phyloP scores from a whole-genome alignment of 2,888 invertebrate species.

The Apoderus coryli region DNA sequence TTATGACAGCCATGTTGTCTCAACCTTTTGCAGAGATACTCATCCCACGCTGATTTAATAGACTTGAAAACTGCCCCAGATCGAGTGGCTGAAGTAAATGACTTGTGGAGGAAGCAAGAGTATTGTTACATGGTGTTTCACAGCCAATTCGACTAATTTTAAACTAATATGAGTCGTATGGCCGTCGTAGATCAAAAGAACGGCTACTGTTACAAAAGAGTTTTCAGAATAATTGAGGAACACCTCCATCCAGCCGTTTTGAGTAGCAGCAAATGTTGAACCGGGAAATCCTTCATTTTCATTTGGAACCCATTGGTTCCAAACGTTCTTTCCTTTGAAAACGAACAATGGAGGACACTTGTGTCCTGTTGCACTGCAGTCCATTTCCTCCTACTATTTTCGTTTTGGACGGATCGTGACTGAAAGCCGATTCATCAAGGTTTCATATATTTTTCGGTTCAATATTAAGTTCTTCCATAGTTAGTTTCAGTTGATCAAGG shows the following conservation, averaged over 20 bases:
- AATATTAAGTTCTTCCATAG: slow-evolving; percentile 1
- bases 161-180: slow-evolving; percentile 3
- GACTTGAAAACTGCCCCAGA: slow-evolving; percentile 3
- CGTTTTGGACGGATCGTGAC: slow-evolving; percentile 1
- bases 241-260: slow-evolving; percentile 3
- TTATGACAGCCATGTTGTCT: slow-evolving; percentile 1
- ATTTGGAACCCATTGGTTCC: slow-evolving; percentile 2
- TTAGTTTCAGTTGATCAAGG: too few species aligned
- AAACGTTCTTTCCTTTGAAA: slow-evolving; percentile 2
- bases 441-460: background rate
- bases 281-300: slow-evolving; percentile 3
- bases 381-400: slow-evolving; percentile 2
- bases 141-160: slow-evolving; percentile 1
- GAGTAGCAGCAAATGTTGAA: slow-evolving; percentile 2
- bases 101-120: slow-evolving; percentile 1
- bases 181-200: slow-evolving; percentile 2
- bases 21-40: slow-evolving; percentile 2
- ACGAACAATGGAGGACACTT: slow-evolving; percentile 3
- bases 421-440: slow-evolving; percentile 3
- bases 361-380: slow-evolving; percentile 2
- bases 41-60: slow-evolving; percentile 1
- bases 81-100: slow-evolving; percentile 1
- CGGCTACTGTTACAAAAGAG: slow-evolving; percentile 2
- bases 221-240: slow-evolving; percentile 3
- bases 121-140: slow-evolving; percentile 2